phyloP scores from a whole-genome alignment of 2,797 vertebrate genomes.

The Sebastes miniatus region DNA sequence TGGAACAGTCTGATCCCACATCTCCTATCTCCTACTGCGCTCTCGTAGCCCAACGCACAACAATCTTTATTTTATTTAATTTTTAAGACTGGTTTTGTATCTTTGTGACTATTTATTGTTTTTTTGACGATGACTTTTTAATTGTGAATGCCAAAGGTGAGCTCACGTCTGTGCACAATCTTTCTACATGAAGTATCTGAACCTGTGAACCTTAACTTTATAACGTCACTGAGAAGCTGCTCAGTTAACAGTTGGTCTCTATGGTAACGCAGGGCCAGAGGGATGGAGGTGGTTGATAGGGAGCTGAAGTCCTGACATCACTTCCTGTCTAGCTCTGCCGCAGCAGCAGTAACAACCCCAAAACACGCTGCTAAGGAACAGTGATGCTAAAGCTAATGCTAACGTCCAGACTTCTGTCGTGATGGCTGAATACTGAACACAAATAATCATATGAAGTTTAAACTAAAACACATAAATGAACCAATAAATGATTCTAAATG shows the following conservation, averaged over 20 bases:
- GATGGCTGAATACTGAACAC: not conserved
- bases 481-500: not conserved
- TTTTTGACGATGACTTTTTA: constrained; percentile 13
- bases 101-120: constrained; percentile 47
- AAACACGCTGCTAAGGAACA: not conserved
- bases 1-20: not conserved
- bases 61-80: constrained; percentile 2
- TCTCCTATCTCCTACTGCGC: not conserved
- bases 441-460: not conserved
- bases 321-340: not conserved
- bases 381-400: not conserved
- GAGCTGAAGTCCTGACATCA: not conserved
- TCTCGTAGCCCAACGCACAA: constrained; percentile 15
- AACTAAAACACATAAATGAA: not conserved
- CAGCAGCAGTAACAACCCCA: not conserved
- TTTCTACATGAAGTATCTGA: constrained; percentile 11
- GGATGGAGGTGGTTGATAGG: no score
- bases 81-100: constrained; percentile 31
- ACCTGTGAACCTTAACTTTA: not conserved
- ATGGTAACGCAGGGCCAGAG: constrained; percentile 19
- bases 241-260: constrained; percentile 3
- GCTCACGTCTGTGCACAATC: constrained; percentile 22
- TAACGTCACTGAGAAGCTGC: not conserved
- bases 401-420: not conserved
- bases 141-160: constrained; percentile 69